Conservation (phyloP, 2,113 vertebrate species). For the Balaenoptera acutorostrata region DNA sequence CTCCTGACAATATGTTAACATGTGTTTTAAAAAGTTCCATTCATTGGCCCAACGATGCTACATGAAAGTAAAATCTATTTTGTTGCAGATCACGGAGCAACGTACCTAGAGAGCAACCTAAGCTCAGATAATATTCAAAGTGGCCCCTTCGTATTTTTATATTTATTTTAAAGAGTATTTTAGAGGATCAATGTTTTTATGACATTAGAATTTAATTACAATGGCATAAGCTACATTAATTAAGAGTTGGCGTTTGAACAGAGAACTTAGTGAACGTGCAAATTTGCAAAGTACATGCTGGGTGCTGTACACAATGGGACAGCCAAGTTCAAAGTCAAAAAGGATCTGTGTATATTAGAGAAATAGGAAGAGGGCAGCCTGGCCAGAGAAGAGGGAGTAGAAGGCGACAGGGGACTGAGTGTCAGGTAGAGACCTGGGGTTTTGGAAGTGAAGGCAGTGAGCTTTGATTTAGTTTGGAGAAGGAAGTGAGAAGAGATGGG, state of each 20-base stretch:
- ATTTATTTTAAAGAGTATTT: conserved; percentile 20
- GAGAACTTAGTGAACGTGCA: background rate
- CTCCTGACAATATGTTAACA: background rate
- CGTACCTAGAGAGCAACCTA: background rate
- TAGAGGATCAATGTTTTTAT: background rate
- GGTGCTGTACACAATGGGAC: background rate
- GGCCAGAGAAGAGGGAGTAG: background rate
- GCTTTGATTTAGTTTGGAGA: background rate
- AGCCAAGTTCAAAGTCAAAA: background rate
- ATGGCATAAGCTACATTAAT: background rate
- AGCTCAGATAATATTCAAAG: background rate
- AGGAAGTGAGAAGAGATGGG: background rate
- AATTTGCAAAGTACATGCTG: background rate
- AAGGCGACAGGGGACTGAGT: background rate
- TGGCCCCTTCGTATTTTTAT: background rate
- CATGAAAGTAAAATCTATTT: background rate
- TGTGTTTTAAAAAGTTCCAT: background rate
- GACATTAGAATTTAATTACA: conserved; percentile 6
- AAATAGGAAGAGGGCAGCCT: background rate
- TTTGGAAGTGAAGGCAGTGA: background rate
- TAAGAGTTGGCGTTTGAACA: background rate
- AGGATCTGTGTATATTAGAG: background rate
- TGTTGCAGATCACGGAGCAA: background rate
- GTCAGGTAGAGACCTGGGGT: background rate
- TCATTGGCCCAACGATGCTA: background rate